These are phyloP conservation scores for Leptothorax acervorum DNA, from an alignment of 2,888 invertebrate species.

Conservation along the genomic window DNA sequence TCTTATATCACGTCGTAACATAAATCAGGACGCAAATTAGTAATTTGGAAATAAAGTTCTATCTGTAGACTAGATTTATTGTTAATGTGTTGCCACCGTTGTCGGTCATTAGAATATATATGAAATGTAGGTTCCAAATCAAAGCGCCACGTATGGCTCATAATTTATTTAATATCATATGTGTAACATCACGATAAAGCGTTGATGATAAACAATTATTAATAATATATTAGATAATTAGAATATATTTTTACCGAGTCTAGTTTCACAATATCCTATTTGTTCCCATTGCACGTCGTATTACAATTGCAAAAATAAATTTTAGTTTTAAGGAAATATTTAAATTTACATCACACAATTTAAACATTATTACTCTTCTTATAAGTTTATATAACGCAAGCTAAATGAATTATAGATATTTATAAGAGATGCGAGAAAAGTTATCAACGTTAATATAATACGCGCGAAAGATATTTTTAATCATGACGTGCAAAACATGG, in stretches of 20 bases:
- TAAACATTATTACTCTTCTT: not conserved
- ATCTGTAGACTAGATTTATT: conserved; percentile 3
- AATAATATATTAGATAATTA: conserved; percentile 14
- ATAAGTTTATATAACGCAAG: not conserved
- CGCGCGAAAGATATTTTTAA: conserved; percentile 28
- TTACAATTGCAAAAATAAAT: not conserved
- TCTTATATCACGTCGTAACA: not conserved
- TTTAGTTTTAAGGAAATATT: not conserved
- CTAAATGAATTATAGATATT: not conserved
- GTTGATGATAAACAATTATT: conserved; percentile 40
- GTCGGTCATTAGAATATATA: conserved; percentile 5
- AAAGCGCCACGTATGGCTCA: not conserved
- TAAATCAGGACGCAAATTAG: not conserved
- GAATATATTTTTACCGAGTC: conserved; percentile 14
- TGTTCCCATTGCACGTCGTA: not conserved
- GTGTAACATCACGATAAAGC: conserved; percentile 23
- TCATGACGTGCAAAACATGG: conserved; percentile 20
- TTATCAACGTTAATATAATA: not conserved
- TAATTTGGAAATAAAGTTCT: conserved; percentile 22
- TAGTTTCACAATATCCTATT: not conserved
- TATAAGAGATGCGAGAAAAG: not conserved
- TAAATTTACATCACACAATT: not conserved
- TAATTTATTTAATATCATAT: conserved; percentile 16
- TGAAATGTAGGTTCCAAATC: conserved; percentile 39
- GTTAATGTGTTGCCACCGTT: not conserved